Evolutionary conservation across 1,140 invertebrate species (phyloP).

Genomic region (Anoplophora glabripennis): DNA sequence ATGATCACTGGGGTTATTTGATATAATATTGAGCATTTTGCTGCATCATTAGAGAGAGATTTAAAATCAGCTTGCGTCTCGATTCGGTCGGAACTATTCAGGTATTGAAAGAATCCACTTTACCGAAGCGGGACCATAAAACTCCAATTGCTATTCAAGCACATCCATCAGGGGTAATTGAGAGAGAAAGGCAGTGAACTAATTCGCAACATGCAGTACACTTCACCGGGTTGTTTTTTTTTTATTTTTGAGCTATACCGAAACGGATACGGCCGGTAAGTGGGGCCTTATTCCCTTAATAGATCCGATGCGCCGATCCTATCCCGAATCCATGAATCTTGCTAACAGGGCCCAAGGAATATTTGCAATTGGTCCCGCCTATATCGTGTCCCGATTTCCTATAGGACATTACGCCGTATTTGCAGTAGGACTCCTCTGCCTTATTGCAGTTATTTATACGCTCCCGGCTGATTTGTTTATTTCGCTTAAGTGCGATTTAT

Average conservation of each 20-base stretch:
- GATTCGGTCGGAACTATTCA: too few species aligned
- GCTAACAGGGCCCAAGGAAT: constrained; percentile 17
- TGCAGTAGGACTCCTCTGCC: constrained; percentile 1
- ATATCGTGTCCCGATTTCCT: constrained; percentile 30
- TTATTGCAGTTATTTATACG: constrained; percentile 26
- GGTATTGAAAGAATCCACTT: too few species aligned
- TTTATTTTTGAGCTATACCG: not conserved
- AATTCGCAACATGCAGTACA: not conserved
- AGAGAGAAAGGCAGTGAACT: too few species aligned
- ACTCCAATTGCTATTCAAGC: too few species aligned
- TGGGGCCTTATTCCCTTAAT: constrained; percentile 6
- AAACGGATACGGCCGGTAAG: constrained; percentile 7
- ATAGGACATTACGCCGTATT: constrained; percentile 20
- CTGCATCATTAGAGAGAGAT: too few species aligned
- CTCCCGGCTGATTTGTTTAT: constrained; percentile 23
- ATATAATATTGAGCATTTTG: too few species aligned
- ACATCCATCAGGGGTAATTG: too few species aligned
- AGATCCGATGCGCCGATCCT: not conserved
- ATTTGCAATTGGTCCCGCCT: constrained; percentile 28
- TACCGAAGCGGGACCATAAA: too few species aligned
- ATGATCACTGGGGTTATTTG: too few species aligned
- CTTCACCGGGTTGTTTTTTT: not conserved
- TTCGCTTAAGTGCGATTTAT: constrained; percentile 16
- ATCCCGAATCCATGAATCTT: constrained; percentile 10
- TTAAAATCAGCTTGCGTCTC: too few species aligned